Conservation (phyloP, 2,888 invertebrate species). For the Mylabris sibirica region DNA sequence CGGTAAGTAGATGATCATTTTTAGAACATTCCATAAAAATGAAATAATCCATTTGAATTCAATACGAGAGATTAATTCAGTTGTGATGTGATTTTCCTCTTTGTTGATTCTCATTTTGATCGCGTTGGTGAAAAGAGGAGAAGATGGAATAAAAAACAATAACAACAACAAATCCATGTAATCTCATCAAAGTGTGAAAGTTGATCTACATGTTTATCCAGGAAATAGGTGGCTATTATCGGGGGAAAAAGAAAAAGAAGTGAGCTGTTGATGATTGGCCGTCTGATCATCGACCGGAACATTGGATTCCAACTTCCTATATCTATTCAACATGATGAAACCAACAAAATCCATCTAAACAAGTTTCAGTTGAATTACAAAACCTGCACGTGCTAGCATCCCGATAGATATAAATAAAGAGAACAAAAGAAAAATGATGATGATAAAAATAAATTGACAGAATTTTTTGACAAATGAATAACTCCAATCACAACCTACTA, state of each 20-base stretch:
- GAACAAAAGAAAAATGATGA: neutral
- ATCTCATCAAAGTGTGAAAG: neutral
- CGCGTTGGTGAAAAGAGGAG: neutral
- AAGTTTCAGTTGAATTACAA: neutral
- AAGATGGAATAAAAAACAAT: neutral
- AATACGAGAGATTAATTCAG: neutral
- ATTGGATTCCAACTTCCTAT: conserved; percentile 30
- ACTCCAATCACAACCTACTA: neutral
- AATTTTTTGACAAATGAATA: neutral
- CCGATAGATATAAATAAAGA: conserved; percentile 3
- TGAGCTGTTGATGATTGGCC: conserved; percentile 38
- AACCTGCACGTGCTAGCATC: neutral
- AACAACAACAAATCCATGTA: neutral
- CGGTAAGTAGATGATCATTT: conserved; percentile 36
- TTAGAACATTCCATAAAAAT: neutral
- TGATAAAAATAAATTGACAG: conserved; percentile 8
- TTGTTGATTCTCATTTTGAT: neutral
- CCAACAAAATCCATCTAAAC: neutral
- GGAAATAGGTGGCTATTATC: conserved; percentile 25
- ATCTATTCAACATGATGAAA: conserved; percentile 13
- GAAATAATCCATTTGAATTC: neutral
- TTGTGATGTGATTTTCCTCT: neutral
- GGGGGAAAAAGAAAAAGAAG: conserved; percentile 29
- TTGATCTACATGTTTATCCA: neutral
- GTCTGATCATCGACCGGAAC: conserved; percentile 34